Percentiles rank a stretch among this genome's conserved stretches.
Evolutionary conservation across 2,888 invertebrate genomes (phyloP).

Genomic region (Lagria hirta): DNA sequence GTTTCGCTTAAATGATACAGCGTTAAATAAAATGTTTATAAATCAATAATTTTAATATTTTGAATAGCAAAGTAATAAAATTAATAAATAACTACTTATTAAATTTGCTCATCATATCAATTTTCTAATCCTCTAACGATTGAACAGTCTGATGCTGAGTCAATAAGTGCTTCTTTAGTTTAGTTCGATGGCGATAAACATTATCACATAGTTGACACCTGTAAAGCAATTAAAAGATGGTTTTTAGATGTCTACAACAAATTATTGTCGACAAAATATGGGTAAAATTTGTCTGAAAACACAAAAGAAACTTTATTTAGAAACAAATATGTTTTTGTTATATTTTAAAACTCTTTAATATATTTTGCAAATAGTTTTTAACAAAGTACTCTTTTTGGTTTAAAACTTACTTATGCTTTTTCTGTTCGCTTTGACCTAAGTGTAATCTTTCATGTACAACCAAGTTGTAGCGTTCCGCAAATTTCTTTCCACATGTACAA

Average conservation of each 20-base stretch:
- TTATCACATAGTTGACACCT: conserved; percentile 44
- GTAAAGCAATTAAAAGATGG: conserved; percentile 16
- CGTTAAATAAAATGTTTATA: conserved; percentile 46
- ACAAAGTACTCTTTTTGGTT: neutral
- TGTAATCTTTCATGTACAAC: conserved; percentile 45
- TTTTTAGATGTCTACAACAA: too few species aligned
- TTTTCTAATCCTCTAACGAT: neutral
- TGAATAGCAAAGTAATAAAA: neutral
- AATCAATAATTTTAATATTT: conserved; percentile 12
- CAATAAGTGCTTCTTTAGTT: conserved; percentile 44
- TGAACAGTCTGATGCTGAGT: conserved; percentile 37
- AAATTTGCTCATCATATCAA: conserved; percentile 1
- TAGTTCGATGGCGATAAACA: conserved; percentile 42
- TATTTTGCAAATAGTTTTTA: too few species aligned
- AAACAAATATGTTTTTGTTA: too few species aligned
- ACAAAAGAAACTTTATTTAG: too few species aligned
- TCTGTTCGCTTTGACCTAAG: conserved; percentile 20
- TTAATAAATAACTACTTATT: neutral
- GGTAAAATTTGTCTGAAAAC: too few species aligned
- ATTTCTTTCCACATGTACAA: conserved; percentile 60
- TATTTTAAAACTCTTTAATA: too few species aligned
- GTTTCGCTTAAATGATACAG: conserved; percentile 58
- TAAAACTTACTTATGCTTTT: conserved; percentile 22
- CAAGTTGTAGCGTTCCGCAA: conserved; percentile 60
- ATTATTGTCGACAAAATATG: too few species aligned